Percentiles rank a stretch among this genome's conserved stretches.
Evolutionary conservation across 2,888 invertebrate species (phyloP).

Genomic region (Linnaemya tessellans): DNA sequence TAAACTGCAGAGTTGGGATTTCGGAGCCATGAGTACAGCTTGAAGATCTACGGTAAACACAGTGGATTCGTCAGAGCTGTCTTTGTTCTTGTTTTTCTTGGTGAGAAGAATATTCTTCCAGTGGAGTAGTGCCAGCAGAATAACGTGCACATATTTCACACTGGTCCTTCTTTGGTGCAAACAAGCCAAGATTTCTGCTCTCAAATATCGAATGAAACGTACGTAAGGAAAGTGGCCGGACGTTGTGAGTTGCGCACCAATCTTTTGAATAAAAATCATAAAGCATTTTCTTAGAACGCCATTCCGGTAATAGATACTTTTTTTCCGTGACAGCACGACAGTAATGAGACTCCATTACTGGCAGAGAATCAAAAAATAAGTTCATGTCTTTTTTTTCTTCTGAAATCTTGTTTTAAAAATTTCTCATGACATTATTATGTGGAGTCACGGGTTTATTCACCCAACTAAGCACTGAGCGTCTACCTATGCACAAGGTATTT

Average conservation of each 20-base stretch:
- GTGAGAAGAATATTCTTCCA: no score
- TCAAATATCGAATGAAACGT: conserved; percentile 55
- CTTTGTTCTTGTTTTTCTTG: conserved; percentile 26
- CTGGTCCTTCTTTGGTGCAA: conserved; percentile 55
- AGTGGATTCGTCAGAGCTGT: conserved; percentile 53
- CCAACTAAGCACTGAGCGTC: conserved; percentile 48
- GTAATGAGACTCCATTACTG: no score
- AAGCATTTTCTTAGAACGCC: no score
- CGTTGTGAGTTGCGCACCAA: no score
- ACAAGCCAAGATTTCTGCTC: conserved; percentile 51
- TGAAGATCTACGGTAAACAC: conserved; percentile 21
- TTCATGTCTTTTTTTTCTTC: conserved; percentile 38
- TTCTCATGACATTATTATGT: conserved; percentile 45
- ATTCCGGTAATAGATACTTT: no score
- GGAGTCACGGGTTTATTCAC: conserved; percentile 40
- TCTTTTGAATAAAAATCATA: no score
- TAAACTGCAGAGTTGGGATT: conserved; percentile 49
- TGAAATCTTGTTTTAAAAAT: conserved; percentile 33
- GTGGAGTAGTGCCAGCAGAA: conserved; percentile 47
- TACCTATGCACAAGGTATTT: conserved; percentile 30
- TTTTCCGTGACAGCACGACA: no score
- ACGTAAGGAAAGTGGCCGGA: no score
- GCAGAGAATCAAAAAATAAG: no score
- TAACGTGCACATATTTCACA: conserved; percentile 60
- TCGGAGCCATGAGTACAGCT: conserved; percentile 6